Evolutionary conservation across 2,113 vertebrate species (phyloP), one percentile per base, ranked within the genome.

Genomic region (Oenanthe melanoleuca): DNA sequence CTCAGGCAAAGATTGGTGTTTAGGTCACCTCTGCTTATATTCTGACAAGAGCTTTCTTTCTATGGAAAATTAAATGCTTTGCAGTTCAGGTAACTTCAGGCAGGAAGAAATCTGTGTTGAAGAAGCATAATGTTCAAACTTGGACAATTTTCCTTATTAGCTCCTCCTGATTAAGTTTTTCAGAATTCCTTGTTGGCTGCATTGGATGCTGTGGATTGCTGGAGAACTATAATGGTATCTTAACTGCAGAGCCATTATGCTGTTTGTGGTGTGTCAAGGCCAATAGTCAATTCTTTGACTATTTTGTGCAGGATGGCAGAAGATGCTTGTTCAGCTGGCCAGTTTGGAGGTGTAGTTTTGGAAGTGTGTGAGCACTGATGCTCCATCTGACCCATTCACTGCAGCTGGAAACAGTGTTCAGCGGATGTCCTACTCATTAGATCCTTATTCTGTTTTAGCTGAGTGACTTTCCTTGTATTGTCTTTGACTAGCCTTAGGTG

Each of bases 381-480:
- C 31, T 86, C 15, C 28, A 19, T 82, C 24, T 52, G 9, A 8
- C 45, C 56, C 11, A 22, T 66, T 80, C 38, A 12, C 17, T 80
- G 42, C 49, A 78, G 67, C 85, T 88, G 59, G 80, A 45, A 92
- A 11, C 25, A 12, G 23, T 24, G 38, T n/a, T 65, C 18, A 67
- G 66, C n/a, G 14, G 77, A 74, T 92, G 88, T 93, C 44, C 42
- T 73, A 64, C 56, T 88, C 49, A 13, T 85, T 88, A 79, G 63
- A 16, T 75, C 23, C 53, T 47, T 59, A 38, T 0, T 89, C 49
- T 88, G 37, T 57, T 80, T 60, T 67, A 86, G 45, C 28, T 60
- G 28, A 44, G 64, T 50, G 91, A 56, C 63, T 94, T 96, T 78
- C 89, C 78, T 92, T 81, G 60, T 88, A 60, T 91, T 95, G 80